These are phyloP conservation scores for Ophioderma brevispina DNA, from an alignment of 35 echinoderm and acorn worm genomes.

Conservation along the genomic window DNA sequence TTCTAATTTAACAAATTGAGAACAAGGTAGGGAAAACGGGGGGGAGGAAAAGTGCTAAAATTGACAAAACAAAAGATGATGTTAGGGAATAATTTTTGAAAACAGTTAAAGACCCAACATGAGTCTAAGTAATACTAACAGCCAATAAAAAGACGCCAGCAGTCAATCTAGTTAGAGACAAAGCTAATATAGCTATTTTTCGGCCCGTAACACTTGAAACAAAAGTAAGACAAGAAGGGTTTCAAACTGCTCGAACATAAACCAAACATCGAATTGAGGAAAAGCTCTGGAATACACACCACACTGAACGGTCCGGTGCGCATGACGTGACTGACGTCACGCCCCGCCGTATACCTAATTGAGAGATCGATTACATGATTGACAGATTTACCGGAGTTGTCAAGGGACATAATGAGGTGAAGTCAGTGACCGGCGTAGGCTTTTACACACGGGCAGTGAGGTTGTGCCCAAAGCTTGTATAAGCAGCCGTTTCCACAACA, in stretches of 20 bases:
- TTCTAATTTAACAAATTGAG: too few species aligned
- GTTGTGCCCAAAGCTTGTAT: slow-evolving; percentile 42
- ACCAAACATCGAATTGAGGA: not conserved
- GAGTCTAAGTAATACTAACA: too few species aligned
- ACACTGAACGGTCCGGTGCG: slow-evolving; percentile 22
- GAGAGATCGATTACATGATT: slow-evolving; percentile 83
- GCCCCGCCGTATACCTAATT: slow-evolving; percentile 70
- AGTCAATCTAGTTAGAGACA: too few species aligned
- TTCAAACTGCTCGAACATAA: not conserved
- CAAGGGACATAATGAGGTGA: slow-evolving; percentile 89
- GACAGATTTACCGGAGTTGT: slow-evolving; percentile 88
- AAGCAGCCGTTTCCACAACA: slow-evolving; percentile 32
- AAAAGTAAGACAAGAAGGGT: not conserved
- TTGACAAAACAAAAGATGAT: too few species aligned
- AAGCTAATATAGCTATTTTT: too few species aligned
- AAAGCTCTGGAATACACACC: not conserved
- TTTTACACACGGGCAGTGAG: slow-evolving; percentile 45
- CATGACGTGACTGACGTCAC: slow-evolving; percentile 24
- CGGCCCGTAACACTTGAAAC: not conserved
- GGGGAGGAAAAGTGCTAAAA: too few species aligned
- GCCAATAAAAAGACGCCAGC: too few species aligned
- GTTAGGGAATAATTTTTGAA: too few species aligned
- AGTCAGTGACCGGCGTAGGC: slow-evolving; percentile 63
- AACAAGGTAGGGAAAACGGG: too few species aligned
- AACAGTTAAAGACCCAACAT: too few species aligned